These are phyloP conservation scores for Microchirus variegatus DNA, from an alignment of 2,797 vertebrate species.

Conservation along the genomic window DNA sequence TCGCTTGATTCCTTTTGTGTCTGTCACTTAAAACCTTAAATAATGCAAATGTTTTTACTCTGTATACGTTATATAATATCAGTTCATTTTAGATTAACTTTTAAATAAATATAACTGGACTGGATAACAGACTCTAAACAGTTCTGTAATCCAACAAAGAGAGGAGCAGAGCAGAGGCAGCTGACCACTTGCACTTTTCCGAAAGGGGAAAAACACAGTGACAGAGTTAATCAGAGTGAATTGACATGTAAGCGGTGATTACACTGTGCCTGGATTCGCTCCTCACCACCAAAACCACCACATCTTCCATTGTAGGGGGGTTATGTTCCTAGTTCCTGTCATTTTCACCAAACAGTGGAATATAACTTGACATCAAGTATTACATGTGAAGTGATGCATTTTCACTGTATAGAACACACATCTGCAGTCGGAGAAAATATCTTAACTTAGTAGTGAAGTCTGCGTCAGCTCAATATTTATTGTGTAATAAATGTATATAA, in stretches of 20 bases:
- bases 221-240: conserved; percentile 44
- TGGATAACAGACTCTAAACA: conserved; percentile 31
- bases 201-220: conserved; percentile 6
- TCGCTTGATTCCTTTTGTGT: too few relatives aligned
- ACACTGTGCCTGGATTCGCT: conserved; percentile 36
- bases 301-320: conserved; percentile 33
- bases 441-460: too few relatives aligned
- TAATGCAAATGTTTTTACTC: too few relatives aligned
- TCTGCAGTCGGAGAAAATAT: background rate
- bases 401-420: background rate
- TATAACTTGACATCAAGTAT: background rate
- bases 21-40: too few relatives aligned
- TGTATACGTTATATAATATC: background rate
- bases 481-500: too few relatives aligned
- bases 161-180: conserved; percentile 24
- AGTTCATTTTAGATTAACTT: conserved; percentile 4
- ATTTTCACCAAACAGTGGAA: conserved; percentile 27
- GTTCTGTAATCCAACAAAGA: conserved; percentile 20
- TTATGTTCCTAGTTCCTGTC: conserved; percentile 24
- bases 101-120: conserved; percentile 20
- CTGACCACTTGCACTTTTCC: conserved; percentile 32
- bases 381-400: conserved; percentile 6
- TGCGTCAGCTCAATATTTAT: too few relatives aligned
- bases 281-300: conserved; percentile 49
- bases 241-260: conserved; percentile 50